phyloP scores from a whole-genome alignment of 2,888 invertebrate species.

The Cheiracanthium punctorium region DNA sequence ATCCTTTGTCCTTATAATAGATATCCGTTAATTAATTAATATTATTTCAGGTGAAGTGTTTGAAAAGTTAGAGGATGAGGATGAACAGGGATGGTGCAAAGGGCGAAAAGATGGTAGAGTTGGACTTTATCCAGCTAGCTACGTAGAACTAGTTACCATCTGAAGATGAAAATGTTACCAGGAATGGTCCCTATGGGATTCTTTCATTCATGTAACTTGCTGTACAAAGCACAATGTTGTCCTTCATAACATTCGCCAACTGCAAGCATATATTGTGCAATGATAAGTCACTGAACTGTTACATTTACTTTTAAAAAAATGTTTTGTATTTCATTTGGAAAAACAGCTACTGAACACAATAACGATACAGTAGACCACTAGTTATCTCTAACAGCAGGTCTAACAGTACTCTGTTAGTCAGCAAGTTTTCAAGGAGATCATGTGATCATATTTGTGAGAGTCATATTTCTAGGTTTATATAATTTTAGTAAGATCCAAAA shows the following conservation, averaged over 20 bases:
- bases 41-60: conserved; percentile 93
- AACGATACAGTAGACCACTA: not conserved
- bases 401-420: too few species aligned
- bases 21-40: not conserved
- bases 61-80: conserved; percentile 97
- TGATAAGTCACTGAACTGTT: conserved; percentile 51
- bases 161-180: conserved; percentile 15
- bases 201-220: conserved; percentile 42
- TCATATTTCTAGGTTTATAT: too few species aligned
- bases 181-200: conserved; percentile 56
- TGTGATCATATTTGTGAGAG: too few species aligned
- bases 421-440: too few species aligned
- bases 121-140: conserved; percentile 97
- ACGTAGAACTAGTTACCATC: conserved; percentile 83
- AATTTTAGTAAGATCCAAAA: too few species aligned
- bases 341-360: not conserved
- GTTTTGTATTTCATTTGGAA: not conserved
- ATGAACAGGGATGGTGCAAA: conserved; percentile 99
- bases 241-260: conserved; percentile 44
- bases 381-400: not conserved
- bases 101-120: conserved; percentile 96
- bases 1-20: not conserved
- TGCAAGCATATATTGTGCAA: conserved; percentile 43
- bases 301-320: not conserved
- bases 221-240: conserved; percentile 63